phyloP scores from a whole-genome alignment of 1,140 invertebrate genomes.

The Bombus ignitus region DNA sequence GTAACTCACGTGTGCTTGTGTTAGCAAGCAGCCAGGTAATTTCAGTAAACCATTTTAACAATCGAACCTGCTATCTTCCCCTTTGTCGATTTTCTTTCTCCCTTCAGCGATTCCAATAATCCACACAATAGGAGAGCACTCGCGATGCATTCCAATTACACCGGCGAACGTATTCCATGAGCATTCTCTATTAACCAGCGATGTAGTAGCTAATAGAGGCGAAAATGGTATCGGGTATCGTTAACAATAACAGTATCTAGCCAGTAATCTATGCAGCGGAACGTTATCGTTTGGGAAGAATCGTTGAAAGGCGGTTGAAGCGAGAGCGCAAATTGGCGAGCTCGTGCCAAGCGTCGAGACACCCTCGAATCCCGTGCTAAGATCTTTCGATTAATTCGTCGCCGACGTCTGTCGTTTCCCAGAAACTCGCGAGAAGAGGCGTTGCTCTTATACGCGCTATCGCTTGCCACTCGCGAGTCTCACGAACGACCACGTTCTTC shows the following conservation, averaged over 20 bases:
- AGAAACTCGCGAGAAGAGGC: neutral
- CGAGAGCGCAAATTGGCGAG: conserved; percentile 14
- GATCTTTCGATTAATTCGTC: conserved; percentile 46
- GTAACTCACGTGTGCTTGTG: no score
- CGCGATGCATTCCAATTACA: conserved; percentile 8
- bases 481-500: conserved; percentile 59
- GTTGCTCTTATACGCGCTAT: neutral
- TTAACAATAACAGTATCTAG: conserved; percentile 38
- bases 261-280: conserved; percentile 10
- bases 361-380: conserved; percentile 35
- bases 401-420: conserved; percentile 28
- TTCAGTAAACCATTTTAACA: neutral
- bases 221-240: conserved; percentile 21
- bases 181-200: conserved; percentile 7
- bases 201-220: conserved; percentile 19
- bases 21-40: no score
- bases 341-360: conserved; percentile 31
- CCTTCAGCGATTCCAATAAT: neutral
- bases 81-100: neutral
- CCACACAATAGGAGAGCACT: neutral
- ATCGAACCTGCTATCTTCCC: neutral
- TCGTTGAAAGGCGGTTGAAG: conserved; percentile 12
- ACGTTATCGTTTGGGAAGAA: conserved; percentile 31
- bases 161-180: neutral
- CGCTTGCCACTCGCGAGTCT: conserved; percentile 35